phyloP scores from a whole-genome alignment of 2,113 vertebrate genomes.

The Crotophaga sulcirostris region DNA sequence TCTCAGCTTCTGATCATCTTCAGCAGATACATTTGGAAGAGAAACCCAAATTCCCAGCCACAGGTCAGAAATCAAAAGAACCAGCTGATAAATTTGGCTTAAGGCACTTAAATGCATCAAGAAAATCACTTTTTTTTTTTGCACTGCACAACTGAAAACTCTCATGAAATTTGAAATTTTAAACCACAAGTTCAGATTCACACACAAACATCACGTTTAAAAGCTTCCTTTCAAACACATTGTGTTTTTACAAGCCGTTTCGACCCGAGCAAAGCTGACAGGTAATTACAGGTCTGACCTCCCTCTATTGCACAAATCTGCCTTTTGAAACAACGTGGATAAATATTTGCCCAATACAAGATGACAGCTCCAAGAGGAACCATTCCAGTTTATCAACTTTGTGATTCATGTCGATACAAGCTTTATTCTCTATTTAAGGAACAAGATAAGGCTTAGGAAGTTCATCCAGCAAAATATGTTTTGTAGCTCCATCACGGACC shows the following conservation, averaged over 20 bases:
- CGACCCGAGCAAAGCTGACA: not conserved
- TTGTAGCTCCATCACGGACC: not conserved
- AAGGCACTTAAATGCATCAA: not conserved
- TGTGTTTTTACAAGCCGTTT: not conserved
- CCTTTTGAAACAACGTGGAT: constrained; percentile 49
- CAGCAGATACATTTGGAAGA: not conserved
- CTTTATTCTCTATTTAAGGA: constrained; percentile 39
- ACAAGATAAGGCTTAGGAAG: constrained; percentile 5
- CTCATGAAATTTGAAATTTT: not conserved
- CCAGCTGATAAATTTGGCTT: not conserved
- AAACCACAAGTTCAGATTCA: not conserved
- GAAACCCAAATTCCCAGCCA: not conserved
- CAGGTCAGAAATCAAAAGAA: not conserved
- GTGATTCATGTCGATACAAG: constrained; percentile 53
- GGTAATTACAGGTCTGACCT: constrained; percentile 66
- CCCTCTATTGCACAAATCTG: constrained; percentile 50
- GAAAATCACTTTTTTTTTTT: not conserved
- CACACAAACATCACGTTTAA: not conserved
- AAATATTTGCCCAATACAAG: constrained; percentile 61
- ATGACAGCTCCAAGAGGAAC: constrained; percentile 27
- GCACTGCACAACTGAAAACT: not conserved
- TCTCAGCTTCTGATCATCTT: constrained; percentile 18
- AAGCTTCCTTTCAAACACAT: not conserved
- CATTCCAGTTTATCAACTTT: constrained; percentile 69
- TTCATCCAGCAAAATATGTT: not conserved